A percentile compares a stretch with the other conserved stretches of the same genome.
Conservation (phyloP, 1,140 invertebrate genomes). For the Polyergus mexicanus region DNA sequence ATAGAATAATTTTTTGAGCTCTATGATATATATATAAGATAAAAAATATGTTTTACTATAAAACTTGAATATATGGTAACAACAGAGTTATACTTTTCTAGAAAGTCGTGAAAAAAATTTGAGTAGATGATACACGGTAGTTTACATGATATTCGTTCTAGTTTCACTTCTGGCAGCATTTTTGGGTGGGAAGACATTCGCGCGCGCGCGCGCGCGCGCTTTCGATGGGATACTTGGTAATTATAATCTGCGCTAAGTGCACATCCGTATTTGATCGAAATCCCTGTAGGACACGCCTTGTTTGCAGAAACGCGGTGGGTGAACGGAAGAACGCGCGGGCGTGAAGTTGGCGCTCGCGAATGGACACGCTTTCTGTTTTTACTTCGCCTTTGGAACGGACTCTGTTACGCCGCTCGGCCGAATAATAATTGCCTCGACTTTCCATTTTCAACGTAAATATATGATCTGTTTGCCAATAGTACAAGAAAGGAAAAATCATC, state of each 20-base stretch:
- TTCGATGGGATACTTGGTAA: slow-evolving; percentile 36
- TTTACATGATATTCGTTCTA: not conserved
- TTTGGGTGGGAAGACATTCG: not conserved
- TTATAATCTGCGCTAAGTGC: not conserved
- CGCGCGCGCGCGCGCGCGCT: slow-evolving; percentile 1
- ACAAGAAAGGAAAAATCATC: slow-evolving; percentile 52
- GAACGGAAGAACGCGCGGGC: slow-evolving; percentile 51
- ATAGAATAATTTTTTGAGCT: not conserved
- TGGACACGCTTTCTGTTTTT: slow-evolving; percentile 78
- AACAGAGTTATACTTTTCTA: not conserved
- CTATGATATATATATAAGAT: too few relatives aligned
- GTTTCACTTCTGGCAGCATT: not conserved
- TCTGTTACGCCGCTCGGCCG: slow-evolving; percentile 67
- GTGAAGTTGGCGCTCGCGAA: slow-evolving; percentile 62
- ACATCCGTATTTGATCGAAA: slow-evolving; percentile 17
- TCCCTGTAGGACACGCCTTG: not conserved
- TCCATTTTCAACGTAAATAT: slow-evolving; percentile 69
- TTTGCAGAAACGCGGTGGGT: slow-evolving; percentile 23
- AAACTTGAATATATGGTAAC: not conserved
- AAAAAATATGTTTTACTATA: not conserved
- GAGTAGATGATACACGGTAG: too few relatives aligned
- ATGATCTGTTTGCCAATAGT: slow-evolving; percentile 31
- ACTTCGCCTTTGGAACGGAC: slow-evolving; percentile 66
- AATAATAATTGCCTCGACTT: slow-evolving; percentile 75
- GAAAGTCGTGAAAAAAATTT: not conserved